Evolutionary conservation across 1,140 invertebrate genomes (phyloP), one percentile per base, ranked within the genome.

Genomic region (Delia radicum): DNA sequence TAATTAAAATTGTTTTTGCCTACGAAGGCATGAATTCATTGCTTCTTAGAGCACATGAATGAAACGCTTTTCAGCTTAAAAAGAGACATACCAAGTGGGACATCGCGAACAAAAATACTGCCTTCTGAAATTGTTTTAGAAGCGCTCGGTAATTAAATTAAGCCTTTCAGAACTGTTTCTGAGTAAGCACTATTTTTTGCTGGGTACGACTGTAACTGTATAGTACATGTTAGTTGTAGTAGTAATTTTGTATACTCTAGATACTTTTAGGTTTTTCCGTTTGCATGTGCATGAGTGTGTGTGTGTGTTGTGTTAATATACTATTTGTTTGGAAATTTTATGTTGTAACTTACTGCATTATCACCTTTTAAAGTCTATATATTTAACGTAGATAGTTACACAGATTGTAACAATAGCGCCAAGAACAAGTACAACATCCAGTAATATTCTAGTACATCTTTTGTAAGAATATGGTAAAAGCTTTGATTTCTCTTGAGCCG

Each of bases 391-490:
- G 48, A 55, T 42, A 3, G 37, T 42, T 42, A 42, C 48, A 55
- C 18, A 21, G 7, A 15, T 21, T 55, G 18, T 18, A 55, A 55
- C 48, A 55, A 4, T 18, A 55, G 18, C n/a, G 5, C 12, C 48
- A 24, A 55, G 18, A 18, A 55, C 48, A 5, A 55, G n/a, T 12
- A 55, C 48, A 55, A 21, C 48, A 55, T 55, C 6, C 46, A 13
- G n/a, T 3, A 24, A 55, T 21, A 8, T 55, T 37, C 33, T 48
- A 55, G 31, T 55, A 48, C 42, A 48, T 21, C n/a, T 21, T 4
- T 55, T 21, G 31, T 69, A 37, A 69, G 65, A 69, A 69, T 69
- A 69, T 69, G 65, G 65, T 69, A 69, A 69, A 69, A 69, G 65
- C 65, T 69, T 69, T 69, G 65, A 69, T 69, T 69, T 69, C 65